phyloP scores from a whole-genome alignment of 2,888 invertebrate genomes.

The Rhyacophila evoluta region DNA sequence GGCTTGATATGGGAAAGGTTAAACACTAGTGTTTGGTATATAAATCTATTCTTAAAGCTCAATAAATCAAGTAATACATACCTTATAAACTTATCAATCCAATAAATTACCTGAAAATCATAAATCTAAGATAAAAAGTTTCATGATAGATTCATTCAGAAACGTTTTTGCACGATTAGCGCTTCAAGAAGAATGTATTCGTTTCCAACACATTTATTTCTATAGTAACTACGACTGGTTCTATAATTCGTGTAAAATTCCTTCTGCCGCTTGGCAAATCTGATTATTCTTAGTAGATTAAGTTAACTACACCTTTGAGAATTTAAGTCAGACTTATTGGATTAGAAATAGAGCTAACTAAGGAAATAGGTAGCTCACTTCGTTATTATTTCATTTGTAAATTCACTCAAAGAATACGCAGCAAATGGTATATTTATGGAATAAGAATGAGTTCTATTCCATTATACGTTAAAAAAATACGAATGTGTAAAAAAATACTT shows the following conservation, averaged over 20 bases:
- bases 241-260: not conserved
- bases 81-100: too few relatives aligned
- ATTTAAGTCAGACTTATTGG: slow-evolving; percentile 6
- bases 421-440: not conserved
- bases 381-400: slow-evolving; percentile 7
- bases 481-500: too few relatives aligned
- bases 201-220: not conserved
- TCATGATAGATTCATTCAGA: too few relatives aligned
- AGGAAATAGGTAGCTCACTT: slow-evolving; percentile 1
- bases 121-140: too few relatives aligned
- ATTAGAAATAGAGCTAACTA: slow-evolving; percentile 5
- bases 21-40: too few relatives aligned
- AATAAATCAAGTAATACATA: too few relatives aligned
- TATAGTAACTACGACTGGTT: not conserved
- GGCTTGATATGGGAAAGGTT: too few relatives aligned
- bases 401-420: not conserved
- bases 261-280: not conserved
- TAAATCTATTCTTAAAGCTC: too few relatives aligned
- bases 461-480: too few relatives aligned
- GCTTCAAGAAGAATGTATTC: not conserved
- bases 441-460: too few relatives aligned
- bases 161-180: too few relatives aligned
- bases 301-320: slow-evolving; percentile 18
- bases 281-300: slow-evolving; percentile 22
- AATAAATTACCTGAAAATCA: too few relatives aligned